Conservation (phyloP, 2,797 vertebrate genomes). For the Novumbra hubbsi region DNA sequence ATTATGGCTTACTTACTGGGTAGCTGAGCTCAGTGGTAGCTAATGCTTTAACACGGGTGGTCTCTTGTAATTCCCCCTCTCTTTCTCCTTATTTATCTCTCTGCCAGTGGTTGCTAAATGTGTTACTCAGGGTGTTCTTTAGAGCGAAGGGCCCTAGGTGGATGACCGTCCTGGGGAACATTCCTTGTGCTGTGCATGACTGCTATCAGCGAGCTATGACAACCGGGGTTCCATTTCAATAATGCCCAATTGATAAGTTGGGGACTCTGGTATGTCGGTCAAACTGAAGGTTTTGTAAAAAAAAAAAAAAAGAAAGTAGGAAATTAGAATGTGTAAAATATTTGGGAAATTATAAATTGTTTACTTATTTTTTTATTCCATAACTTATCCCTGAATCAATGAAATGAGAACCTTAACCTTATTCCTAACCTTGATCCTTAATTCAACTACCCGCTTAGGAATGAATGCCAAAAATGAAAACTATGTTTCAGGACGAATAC, state of each 20-base stretch:
- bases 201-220: neutral
- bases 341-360: too few species aligned
- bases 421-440: too few species aligned
- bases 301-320: too few species aligned
- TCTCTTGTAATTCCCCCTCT: constrained; percentile 35
- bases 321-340: too few species aligned
- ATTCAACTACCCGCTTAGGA: too few species aligned
- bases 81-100: neutral
- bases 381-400: too few species aligned
- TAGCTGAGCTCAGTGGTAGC: constrained; percentile 56
- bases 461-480: too few species aligned
- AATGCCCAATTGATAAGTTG: neutral
- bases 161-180: neutral
- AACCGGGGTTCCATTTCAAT: neutral
- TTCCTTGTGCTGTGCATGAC: neutral
- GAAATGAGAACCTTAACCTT: too few species aligned
- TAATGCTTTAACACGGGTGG: constrained; percentile 68
- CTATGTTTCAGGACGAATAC: too few species aligned
- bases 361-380: too few species aligned
- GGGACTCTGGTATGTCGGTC: neutral
- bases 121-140: constrained; percentile 59
- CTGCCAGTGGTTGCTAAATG: constrained; percentile 10
- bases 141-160: neutral
- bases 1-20: constrained; percentile 58
- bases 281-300: neutral